Percentiles rank a stretch among this genome's conserved stretches.
Evolutionary conservation across 2,888 invertebrate species (phyloP).

Genomic region (Megalurothrips usitatus): DNA sequence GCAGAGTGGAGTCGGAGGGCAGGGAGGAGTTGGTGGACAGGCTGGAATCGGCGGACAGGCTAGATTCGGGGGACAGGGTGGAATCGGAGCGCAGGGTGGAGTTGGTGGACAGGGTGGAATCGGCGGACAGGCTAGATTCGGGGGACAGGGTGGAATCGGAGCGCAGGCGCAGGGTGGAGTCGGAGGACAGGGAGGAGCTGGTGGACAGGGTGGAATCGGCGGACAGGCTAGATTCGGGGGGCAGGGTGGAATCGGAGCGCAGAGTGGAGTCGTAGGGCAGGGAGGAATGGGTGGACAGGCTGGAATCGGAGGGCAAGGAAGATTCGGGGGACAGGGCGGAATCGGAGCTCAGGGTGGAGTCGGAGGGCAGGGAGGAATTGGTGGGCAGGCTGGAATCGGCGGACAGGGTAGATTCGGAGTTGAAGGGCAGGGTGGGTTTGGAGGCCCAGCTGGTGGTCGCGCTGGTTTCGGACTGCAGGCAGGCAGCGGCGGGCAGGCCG

Average conservation of each 20-base stretch:
- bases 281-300: background rate
- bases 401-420: background rate
- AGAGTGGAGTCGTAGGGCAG: background rate
- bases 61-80: background rate
- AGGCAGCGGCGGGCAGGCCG: background rate
- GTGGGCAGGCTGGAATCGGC: background rate
- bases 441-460: background rate
- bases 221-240: background rate
- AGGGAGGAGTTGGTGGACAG: background rate
- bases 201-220: background rate
- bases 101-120: background rate
- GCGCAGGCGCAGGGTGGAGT: too few relatives aligned
- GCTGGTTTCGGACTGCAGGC: background rate
- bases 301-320: background rate
- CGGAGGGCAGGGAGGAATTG: background rate
- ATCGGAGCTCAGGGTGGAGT: background rate
- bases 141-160: background rate
- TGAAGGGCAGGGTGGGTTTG: too few relatives aligned
- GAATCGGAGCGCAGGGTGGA: background rate
- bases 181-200: background rate
- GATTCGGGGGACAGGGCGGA: background rate
- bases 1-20: background rate
- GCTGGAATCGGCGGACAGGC: background rate
- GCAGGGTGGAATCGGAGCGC: background rate
- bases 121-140: background rate